phyloP scores from a whole-genome alignment of 2,888 invertebrate genomes.

The Lycaena phlaeas region DNA sequence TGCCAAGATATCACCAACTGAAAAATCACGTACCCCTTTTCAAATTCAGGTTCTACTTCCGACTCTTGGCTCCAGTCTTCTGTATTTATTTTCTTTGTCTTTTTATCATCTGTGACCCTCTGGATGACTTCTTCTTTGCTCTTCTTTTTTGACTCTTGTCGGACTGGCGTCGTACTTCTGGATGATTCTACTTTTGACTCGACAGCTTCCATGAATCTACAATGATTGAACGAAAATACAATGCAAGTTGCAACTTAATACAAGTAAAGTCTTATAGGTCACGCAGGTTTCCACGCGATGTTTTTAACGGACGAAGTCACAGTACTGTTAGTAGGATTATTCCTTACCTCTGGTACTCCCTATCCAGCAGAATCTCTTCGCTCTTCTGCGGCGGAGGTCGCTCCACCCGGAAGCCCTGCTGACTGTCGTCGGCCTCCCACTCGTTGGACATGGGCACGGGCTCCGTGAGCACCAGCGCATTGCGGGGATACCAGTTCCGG shows the following conservation, averaged over 20 bases:
- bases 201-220: slow-evolving; percentile 65
- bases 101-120: slow-evolving; percentile 27
- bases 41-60: slow-evolving; percentile 41
- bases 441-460: slow-evolving; percentile 32
- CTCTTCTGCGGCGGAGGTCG: slow-evolving; percentile 30
- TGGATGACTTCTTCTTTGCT: slow-evolving; percentile 21
- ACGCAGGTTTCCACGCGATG: no score
- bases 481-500: slow-evolving; percentile 49
- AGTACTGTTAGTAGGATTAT: no score
- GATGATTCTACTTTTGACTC: slow-evolving; percentile 28
- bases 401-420: slow-evolving; percentile 19
- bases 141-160: slow-evolving; percentile 23
- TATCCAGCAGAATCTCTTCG: slow-evolving; percentile 40
- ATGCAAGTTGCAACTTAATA: no score
- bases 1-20: background rate
- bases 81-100: slow-evolving; percentile 42
- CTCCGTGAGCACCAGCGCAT: slow-evolving; percentile 24
- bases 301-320: no score
- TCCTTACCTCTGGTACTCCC: slow-evolving; percentile 50
- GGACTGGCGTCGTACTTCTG: slow-evolving; percentile 29
- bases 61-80: slow-evolving; percentile 65
- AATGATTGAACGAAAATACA: no score
- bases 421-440: slow-evolving; percentile 50
- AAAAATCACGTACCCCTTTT: slow-evolving; percentile 31
- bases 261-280: no score